These are phyloP conservation scores for Trichechus manatus DNA, from an alignment of 2,113 vertebrate genomes.

Conservation along the genomic window DNA sequence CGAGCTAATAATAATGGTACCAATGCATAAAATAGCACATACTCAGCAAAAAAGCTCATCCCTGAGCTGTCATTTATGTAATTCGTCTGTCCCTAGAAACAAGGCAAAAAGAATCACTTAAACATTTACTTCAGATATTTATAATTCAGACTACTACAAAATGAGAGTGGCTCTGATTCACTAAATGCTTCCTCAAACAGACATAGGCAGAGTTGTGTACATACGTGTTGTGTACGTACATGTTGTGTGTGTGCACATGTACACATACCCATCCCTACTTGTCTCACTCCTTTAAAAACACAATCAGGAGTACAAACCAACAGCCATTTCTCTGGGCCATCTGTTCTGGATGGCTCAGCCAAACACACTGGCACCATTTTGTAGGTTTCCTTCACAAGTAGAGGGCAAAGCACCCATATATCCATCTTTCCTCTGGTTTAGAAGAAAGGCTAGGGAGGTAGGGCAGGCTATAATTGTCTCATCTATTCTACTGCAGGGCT, in stretches of 20 bases:
- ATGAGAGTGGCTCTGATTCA: neutral
- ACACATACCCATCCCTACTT: neutral
- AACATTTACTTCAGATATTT: neutral
- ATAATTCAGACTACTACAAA: neutral
- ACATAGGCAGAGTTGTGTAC: neutral
- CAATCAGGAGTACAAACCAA: neutral
- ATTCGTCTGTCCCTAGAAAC: neutral
- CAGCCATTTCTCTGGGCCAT: neutral
- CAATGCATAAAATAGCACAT: conserved; percentile 15
- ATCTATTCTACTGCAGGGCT: neutral
- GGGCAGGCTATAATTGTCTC: neutral
- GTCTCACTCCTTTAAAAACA: neutral
- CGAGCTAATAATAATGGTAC: neutral
- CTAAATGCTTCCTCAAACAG: neutral
- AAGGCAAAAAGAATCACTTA: neutral
- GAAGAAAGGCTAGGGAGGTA: neutral
- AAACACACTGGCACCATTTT: conserved; percentile 5
- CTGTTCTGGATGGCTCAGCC: neutral
- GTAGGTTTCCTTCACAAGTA: neutral
- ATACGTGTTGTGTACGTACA: too few relatives aligned
- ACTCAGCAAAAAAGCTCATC: neutral
- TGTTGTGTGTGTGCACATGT: neutral
- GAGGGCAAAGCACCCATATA: neutral
- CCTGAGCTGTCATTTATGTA: neutral
- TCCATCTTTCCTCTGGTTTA: conserved; percentile 42